Evolutionary conservation across 2,113 vertebrate species (phyloP), one percentile per base, ranked within the genome.

Genomic region (Pseudopodoces humilis): DNA sequence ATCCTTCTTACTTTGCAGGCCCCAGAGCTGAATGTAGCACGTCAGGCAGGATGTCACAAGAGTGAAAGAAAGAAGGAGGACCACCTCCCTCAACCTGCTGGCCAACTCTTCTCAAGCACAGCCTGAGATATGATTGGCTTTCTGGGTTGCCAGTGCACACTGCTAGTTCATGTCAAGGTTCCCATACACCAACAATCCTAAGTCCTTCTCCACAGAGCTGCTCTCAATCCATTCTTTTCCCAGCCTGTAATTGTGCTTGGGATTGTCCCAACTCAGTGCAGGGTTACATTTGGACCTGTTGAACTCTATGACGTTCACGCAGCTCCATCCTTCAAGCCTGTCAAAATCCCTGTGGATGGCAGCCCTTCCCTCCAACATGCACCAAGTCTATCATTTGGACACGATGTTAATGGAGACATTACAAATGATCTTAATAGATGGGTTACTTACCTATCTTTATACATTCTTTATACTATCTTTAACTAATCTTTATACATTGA

Each of bases 1-100:
- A 13, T 28, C 19, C 39, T 52, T 49, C 31, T 19, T 39, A 7
- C 1, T 3, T 23, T 33, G 13, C 0, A 0, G 12, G 4, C 13
- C 33, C 39, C 27, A n/a, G 15, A 52, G 17, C 25, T 31, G 20
- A 31, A 33, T 5, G 71, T 3, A 22, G 5, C 30, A n/a, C 33
- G 37, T 33, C 46, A 62, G 39, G 5, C 24, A 68, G 47, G 39
- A 28, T 30, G 11, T n/a, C 55, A 53, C 12, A 15, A 16, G 39
- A 46, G 28, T n/a, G n/a, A 78, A 62, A 62, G 15, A 46, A 60
- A 46, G 8, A 6, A 23, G 10, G 8, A 52, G 23, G 39, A 28
- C 46, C 18, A 19, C 10, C 12, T n/a, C 4, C 18, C 33, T 78
- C 39, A 23, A 0, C 33, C 10, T 23, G 28, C 15, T 39, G 39